Evolutionary conservation across 2,888 invertebrate species (phyloP).

Genomic region (Erebia palarica): DNA sequence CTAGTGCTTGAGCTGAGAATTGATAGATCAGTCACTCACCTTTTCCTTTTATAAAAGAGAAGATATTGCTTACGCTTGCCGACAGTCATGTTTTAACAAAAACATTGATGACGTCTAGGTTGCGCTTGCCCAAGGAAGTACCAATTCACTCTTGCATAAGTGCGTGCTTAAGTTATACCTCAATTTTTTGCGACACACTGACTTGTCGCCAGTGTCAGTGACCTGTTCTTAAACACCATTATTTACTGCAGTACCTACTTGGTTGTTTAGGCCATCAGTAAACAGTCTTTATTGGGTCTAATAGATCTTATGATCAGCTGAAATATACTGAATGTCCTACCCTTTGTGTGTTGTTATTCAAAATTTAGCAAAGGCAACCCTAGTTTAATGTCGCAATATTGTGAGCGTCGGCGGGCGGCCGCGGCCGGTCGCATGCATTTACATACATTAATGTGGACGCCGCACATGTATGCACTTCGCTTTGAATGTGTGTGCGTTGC

Average conservation of each 20-base stretch:
- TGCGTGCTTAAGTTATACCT: background rate
- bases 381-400: slow-evolving; percentile 75
- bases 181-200: background rate
- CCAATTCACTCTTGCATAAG: too few species aligned
- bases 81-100: too few species aligned
- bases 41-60: too few species aligned
- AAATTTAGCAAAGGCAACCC: slow-evolving; percentile 16
- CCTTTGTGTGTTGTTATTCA: slow-evolving; percentile 7
- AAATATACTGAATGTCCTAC: background rate
- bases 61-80: too few species aligned
- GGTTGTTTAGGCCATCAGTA: background rate
- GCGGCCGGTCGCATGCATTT: slow-evolving; percentile 80
- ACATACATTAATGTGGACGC: slow-evolving; percentile 79
- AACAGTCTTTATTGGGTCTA: background rate
- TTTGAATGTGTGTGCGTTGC: slow-evolving; percentile 78
- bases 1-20: too few species aligned
- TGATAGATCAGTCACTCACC: too few species aligned
- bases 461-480: slow-evolving; percentile 74
- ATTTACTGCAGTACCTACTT: background rate
- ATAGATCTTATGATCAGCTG: background rate
- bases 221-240: background rate
- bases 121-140: too few species aligned
- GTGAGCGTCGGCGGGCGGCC: slow-evolving; percentile 71
- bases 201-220: background rate
- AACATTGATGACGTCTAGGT: too few species aligned